Conservation (phyloP, 2,113 vertebrate species). For the Platichthys stellatus region DNA sequence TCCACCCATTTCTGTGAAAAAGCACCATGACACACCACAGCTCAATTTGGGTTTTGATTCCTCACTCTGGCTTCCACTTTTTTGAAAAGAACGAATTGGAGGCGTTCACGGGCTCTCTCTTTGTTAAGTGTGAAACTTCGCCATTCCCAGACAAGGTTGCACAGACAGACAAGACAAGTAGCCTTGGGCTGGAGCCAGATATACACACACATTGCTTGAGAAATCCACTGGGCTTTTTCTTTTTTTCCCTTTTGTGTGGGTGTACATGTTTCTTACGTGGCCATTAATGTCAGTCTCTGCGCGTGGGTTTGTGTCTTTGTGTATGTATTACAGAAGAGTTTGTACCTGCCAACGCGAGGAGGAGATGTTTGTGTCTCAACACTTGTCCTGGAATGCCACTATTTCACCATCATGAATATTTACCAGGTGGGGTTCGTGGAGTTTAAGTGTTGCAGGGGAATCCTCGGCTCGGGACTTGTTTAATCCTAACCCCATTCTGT, state of each 20-base stretch:
- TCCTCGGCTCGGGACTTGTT: conserved; percentile 60
- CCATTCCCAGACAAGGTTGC: conserved; percentile 52
- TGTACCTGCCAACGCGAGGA: not conserved
- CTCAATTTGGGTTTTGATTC: conserved; percentile 30
- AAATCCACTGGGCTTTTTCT: conserved; percentile 25
- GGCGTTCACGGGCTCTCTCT: conserved; percentile 36
- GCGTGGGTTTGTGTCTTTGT: conserved; percentile 13
- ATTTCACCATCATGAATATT: conserved; percentile 68
- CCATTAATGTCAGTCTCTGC: conserved; percentile 45
- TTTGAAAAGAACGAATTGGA: conserved; percentile 36
- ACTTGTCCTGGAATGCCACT: conserved; percentile 36
- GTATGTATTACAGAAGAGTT: conserved; percentile 17
- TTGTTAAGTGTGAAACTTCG: conserved; percentile 41
- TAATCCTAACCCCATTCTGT: conserved; percentile 61
- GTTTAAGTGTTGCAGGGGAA: conserved; percentile 56
- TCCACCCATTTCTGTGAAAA: too few species aligned
- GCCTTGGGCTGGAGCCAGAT: conserved; percentile 58
- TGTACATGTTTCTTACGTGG: conserved; percentile 40
- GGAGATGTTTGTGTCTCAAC: conserved; percentile 10
- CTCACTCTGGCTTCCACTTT: conserved; percentile 13
- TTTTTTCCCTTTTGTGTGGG: conserved; percentile 41
- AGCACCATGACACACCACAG: too few species aligned
- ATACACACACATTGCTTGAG: conserved; percentile 31
- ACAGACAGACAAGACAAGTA: conserved; percentile 61
- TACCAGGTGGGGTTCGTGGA: conserved; percentile 44